Evolutionary conservation across 64 coral and sea anemone genomes (phyloP), one percentile per base, ranked within the genome.

Genomic region (Montipora cactus): DNA sequence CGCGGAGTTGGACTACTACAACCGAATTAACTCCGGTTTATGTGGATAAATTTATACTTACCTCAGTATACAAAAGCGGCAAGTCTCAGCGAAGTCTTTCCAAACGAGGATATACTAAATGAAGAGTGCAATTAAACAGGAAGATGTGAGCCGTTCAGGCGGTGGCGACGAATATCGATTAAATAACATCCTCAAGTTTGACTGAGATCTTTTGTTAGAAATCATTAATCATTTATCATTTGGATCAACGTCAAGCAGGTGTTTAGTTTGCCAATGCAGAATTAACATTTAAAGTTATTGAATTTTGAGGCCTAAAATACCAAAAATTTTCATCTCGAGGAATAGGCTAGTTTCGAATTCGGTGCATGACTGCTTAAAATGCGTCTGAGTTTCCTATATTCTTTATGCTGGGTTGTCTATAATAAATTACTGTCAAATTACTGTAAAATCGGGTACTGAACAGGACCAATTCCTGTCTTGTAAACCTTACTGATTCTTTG

Each of bases 221-320:
- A 51, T 67, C 9, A 51, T 86, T 44, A 86, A 86, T 86, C 45
- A 86, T 86, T 86, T 70, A 86, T 86, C 4, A 49, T 47, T 22
- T 50, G 16, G 16, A 19, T 86, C 67, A 52, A 86, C 46, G 48
- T 21, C 44, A 4, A 47, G 19, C 82, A 86, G 82, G 82, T 86
- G 82, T 44, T 12, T 15, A 10, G 48, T 67, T 67, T 5, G 15
- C 15, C 44, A 37, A 37, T 37, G 67, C 46, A 5, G 68, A 71
- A 71, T 71, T 71, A 23, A 71, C 68, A 71, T 71, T 71, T 21
- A 19, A 71, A 71, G 10, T 71, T 71, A 71, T 22, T 7, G 68
- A 23, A 21, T 71, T 23, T 71, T 64, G 61, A 64, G 61, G 61
- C 9, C 9, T 12, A 64, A 64, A 64, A 64, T 64, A 64, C 9